Evolutionary conservation across 2,797 vertebrate species (phyloP).

Genomic region (Urophycis tenuis): DNA sequence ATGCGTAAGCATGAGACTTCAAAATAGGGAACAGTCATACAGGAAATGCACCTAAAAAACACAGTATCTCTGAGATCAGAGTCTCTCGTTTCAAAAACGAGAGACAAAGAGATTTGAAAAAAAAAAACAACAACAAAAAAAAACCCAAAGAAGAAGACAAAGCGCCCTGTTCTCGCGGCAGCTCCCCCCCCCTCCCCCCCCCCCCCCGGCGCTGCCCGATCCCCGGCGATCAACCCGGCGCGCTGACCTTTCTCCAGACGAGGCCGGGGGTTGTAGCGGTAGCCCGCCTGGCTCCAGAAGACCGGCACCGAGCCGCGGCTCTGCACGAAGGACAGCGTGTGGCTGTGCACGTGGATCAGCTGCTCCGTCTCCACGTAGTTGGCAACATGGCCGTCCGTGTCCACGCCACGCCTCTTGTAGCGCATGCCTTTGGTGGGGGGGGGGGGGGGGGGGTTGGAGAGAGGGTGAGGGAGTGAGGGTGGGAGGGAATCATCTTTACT

Average conservation of each 20-base stretch:
- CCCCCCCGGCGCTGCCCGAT: no score
- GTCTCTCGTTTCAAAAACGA: background rate
- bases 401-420: constrained; percentile 94
- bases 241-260: constrained; percentile 89
- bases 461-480: no score
- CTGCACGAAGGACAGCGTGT: constrained; percentile 93
- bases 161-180: background rate
- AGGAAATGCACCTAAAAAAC: no score
- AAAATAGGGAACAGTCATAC: background rate
- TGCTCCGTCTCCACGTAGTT: constrained; percentile 99
- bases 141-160: no score
- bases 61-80: background rate
- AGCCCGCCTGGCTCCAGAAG: constrained; percentile 97
- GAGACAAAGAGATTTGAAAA: no score
- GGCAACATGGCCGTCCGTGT: constrained; percentile 89
- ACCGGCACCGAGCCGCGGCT: constrained; percentile 94
- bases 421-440: constrained; percentile 81
- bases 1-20: background rate
- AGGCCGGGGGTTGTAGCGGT: constrained; percentile 94
- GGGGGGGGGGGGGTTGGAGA: no score
- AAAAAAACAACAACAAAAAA: background rate
- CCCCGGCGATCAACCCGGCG: background rate
- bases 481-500: background rate
- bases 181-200: no score
- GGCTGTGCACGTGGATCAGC: constrained; percentile 94